Evolutionary conservation across 1,140 invertebrate species (phyloP).

Genomic region (Reticulitermes speratus): DNA sequence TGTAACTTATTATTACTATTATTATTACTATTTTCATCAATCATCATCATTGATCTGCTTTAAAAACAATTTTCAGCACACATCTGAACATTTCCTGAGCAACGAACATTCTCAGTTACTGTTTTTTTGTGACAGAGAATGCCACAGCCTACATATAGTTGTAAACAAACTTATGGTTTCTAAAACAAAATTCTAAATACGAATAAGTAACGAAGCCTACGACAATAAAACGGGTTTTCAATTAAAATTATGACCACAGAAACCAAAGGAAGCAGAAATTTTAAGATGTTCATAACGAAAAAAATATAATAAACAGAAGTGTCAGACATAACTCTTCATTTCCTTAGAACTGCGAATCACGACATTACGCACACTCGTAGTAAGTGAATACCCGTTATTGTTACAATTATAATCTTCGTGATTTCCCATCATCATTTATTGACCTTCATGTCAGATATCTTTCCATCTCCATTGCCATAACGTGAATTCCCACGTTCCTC

Average conservation of each 20-base stretch:
- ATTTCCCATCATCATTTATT: neutral
- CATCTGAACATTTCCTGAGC: no score
- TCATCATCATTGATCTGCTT: no score
- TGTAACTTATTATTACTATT: no score
- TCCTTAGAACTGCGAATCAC: neutral
- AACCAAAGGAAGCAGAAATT: neutral
- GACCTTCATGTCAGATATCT: neutral
- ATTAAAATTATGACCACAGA: no score
- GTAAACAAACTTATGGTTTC: no score
- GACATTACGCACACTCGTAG: neutral
- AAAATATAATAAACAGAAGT: neutral
- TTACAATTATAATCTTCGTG: conserved; percentile 8
- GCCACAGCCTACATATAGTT: no score
- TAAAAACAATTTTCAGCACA: no score
- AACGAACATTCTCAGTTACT: no score
- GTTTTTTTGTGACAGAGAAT: no score
- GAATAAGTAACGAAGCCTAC: neutral
- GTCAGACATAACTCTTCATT: neutral
- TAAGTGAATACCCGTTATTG: neutral
- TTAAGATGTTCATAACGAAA: neutral
- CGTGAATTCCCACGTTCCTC: neutral
- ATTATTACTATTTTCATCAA: no score
- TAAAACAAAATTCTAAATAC: no score
- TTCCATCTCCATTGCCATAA: conserved; percentile 15
- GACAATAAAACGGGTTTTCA: neutral